phyloP scores from a whole-genome alignment of 2,797 vertebrate genomes.

The Sebastes minor region DNA sequence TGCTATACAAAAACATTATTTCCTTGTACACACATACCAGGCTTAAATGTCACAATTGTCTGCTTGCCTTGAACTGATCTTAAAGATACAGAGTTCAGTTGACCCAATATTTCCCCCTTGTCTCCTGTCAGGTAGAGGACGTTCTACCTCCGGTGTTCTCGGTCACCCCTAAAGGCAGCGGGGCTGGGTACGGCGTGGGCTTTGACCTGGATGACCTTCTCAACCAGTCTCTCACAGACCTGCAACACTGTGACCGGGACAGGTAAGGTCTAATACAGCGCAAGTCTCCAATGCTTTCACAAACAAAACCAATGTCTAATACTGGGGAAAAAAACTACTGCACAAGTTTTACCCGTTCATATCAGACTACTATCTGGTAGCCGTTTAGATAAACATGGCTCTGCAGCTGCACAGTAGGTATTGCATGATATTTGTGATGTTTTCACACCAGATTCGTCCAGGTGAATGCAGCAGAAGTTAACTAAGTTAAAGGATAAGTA shows the following conservation, averaged over 20 bases:
- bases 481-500: neutral
- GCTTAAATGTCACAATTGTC: constrained; percentile 22
- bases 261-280: constrained; percentile 75
- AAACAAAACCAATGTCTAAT: neutral
- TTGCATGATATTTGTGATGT: too few relatives aligned
- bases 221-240: constrained; percentile 91
- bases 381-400: neutral
- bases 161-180: constrained; percentile 94
- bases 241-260: constrained; percentile 88
- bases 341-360: neutral
- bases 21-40: neutral
- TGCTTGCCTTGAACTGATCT: constrained; percentile 1
- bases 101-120: constrained; percentile 10
- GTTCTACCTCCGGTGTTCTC: constrained; percentile 93
- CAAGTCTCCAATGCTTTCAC: neutral
- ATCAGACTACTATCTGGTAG: neutral
- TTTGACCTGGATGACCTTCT: constrained; percentile 95
- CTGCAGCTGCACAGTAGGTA: neutral
- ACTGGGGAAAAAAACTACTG: neutral
- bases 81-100: constrained; percentile 11
- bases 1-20: neutral
- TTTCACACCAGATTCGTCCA: neutral
- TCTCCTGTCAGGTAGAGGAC: constrained; percentile 88
- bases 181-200: constrained; percentile 94
- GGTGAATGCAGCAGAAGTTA: neutral